These are phyloP conservation scores for Yponomeuta plumbellus DNA, from an alignment of 2,888 invertebrate species.

Conservation along the genomic window DNA sequence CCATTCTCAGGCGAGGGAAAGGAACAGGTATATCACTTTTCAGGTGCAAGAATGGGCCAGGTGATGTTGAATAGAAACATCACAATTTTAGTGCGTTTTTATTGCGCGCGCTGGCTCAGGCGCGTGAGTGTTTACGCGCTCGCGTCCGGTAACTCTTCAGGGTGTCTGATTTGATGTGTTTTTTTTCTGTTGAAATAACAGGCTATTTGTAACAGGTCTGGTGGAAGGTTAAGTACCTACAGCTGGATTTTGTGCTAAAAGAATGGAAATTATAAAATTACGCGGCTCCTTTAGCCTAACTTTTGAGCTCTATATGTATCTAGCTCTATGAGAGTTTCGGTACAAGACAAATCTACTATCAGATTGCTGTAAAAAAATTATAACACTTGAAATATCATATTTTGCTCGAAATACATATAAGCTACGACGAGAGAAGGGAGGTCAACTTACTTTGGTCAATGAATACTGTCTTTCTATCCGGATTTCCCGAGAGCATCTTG, in stretches of 20 bases:
- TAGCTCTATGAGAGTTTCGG: no score
- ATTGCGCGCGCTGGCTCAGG: slow-evolving; percentile 52
- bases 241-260: no score
- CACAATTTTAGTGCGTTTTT: slow-evolving; percentile 76
- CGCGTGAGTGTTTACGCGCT: slow-evolving; percentile 60
- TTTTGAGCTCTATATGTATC: no score
- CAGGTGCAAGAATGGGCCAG: slow-evolving; percentile 34
- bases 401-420: background rate
- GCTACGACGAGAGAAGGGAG: background rate
- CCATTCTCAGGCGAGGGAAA: slow-evolving; percentile 52
- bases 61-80: slow-evolving; percentile 70
- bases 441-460: slow-evolving; percentile 1
- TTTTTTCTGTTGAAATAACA: slow-evolving; percentile 7
- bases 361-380: no score
- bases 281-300: no score
- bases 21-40: slow-evolving; percentile 32
- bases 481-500: slow-evolving; percentile 37
- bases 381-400: no score
- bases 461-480: slow-evolving; percentile 16
- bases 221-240: background rate
- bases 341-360: no score
- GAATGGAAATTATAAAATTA: no score
- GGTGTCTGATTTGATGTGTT: background rate
- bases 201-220: background rate
- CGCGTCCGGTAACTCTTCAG: slow-evolving; percentile 49